Percentiles rank a stretch among this genome's conserved stretches.
These are phyloP conservation scores for Drosophila ohnishii DNA, from an alignment of 1,140 invertebrate species.

Conservation along the genomic window DNA sequence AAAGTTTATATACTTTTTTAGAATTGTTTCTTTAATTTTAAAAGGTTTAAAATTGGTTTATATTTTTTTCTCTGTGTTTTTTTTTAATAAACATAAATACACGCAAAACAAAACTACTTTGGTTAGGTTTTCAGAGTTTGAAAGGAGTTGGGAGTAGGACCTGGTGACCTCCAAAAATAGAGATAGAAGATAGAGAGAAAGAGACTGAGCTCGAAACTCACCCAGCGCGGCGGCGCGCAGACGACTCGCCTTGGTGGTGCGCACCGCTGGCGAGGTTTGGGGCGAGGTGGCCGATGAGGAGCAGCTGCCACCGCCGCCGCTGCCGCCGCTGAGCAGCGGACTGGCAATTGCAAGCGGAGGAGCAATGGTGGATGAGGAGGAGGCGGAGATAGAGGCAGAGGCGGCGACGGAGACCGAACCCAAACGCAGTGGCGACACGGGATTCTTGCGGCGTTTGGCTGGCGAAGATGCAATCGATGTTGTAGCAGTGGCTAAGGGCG, in stretches of 20 bases:
- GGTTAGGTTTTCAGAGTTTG: background rate
- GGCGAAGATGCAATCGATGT: constrained; percentile 40
- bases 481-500: constrained; percentile 50
- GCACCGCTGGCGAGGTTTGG: constrained; percentile 83
- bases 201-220: constrained; percentile 52
- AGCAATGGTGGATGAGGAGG: constrained; percentile 21
- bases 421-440: constrained; percentile 68
- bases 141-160: background rate
- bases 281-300: constrained; percentile 64
- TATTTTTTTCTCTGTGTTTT: constrained; percentile 1
- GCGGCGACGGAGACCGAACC: constrained; percentile 5
- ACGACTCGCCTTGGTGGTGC: constrained; percentile 88
- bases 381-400: background rate
- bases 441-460: constrained; percentile 68
- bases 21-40: no score
- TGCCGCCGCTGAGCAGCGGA: constrained; percentile 47
- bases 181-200: background rate
- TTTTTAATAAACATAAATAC: constrained; percentile 1
- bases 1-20: background rate
- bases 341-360: constrained; percentile 46
- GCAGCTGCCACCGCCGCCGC: constrained; percentile 43
- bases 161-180: constrained; percentile 7
- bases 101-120: constrained; percentile 28
- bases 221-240: constrained; percentile 86
- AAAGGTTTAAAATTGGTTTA: background rate